Evolutionary conservation across 37 sponge, comb jelly and placozoan species (phyloP).

Genomic region (Dysidea cf. avara): DNA sequence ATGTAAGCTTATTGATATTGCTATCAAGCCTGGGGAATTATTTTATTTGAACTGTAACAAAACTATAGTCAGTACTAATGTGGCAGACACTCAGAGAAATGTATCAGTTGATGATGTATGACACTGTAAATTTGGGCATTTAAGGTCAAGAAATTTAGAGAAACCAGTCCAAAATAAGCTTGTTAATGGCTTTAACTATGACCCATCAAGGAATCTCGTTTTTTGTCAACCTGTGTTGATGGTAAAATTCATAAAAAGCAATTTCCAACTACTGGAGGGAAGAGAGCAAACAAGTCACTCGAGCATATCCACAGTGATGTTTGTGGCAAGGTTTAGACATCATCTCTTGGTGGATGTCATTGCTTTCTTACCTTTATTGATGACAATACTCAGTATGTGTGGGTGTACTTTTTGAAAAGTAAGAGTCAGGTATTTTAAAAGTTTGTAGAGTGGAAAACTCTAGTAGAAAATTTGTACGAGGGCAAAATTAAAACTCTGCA

Average conservation of each 20-base stretch:
- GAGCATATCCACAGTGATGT: no score
- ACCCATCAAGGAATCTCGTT: background rate
- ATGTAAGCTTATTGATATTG: background rate
- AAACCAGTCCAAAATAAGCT: background rate
- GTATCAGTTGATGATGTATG: background rate
- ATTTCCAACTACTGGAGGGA: no score
- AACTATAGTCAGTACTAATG: background rate
- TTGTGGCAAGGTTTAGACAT: no score
- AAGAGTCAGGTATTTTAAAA: no score
- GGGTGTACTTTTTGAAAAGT: no score
- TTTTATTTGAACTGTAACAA: slow-evolving; percentile 9
- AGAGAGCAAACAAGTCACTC: no score
- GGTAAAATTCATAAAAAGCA: background rate
- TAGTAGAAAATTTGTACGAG: no score
- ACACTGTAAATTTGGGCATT: slow-evolving; percentile 9
- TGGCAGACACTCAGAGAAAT: background rate
- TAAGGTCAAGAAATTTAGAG: background rate
- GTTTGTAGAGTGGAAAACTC: no score
- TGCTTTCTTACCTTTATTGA: no score
- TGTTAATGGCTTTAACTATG: slow-evolving; percentile 13
- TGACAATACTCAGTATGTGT: no score
- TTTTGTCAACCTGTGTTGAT: background rate
- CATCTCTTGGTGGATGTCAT: background rate
- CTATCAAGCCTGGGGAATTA: background rate
- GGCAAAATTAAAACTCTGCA: no score